These are phyloP conservation scores for Picus viridis DNA, from an alignment of 2,797 vertebrate genomes.

Conservation along the genomic window DNA sequence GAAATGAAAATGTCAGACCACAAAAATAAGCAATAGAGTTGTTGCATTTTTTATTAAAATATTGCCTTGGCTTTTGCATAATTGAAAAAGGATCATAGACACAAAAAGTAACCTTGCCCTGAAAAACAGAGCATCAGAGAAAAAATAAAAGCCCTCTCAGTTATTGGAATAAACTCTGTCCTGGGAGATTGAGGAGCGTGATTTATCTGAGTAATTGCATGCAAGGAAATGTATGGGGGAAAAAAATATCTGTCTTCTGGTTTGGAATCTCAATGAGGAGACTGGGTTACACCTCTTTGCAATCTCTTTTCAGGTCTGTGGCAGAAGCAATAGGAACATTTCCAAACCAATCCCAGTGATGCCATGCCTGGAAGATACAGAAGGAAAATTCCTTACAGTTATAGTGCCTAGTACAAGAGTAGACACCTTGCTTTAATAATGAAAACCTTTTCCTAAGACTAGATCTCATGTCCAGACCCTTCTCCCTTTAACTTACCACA, in stretches of 20 bases:
- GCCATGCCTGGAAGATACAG: not conserved
- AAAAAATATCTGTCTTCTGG: not conserved
- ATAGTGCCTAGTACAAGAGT: not conserved
- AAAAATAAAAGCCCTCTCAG: not conserved
- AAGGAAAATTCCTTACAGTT: constrained; percentile 13
- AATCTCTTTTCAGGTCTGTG: not conserved
- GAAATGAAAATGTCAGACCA: constrained; percentile 52
- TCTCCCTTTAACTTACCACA: not conserved
- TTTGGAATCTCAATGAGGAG: not conserved
- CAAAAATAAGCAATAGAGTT: constrained; percentile 35
- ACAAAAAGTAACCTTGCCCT: constrained; percentile 20
- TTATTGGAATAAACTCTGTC: constrained; percentile 7
- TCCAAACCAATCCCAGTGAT: not conserved
- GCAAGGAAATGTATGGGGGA: not conserved
- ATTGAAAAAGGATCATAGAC: constrained; percentile 20
- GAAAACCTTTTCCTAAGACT: not conserved
- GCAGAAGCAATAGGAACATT: constrained; percentile 9
- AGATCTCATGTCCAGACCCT: not conserved
- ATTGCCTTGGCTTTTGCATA: constrained; percentile 30
- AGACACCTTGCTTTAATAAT: not conserved
- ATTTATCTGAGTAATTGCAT: constrained; percentile 19
- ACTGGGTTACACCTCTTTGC: not conserved
- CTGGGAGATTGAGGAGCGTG: not conserved
- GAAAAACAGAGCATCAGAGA: constrained; percentile 18
- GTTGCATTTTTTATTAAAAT: constrained; percentile 42